A percentile compares a stretch with the other conserved stretches of the same genome.
Conservation (phyloP, 2,113 vertebrate genomes). For the Phalacrocorax carbo region DNA sequence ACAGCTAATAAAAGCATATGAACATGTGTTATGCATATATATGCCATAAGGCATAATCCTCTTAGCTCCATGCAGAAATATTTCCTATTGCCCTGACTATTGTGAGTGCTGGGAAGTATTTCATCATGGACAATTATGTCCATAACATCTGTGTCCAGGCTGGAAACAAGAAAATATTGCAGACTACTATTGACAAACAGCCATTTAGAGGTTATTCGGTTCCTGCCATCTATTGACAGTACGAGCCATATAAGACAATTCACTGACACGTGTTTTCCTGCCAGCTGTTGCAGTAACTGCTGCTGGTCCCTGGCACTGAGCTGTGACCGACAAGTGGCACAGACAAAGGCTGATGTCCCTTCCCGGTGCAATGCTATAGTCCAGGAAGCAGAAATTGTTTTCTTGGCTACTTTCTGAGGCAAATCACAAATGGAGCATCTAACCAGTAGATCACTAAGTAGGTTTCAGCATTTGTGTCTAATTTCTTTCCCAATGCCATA, state of each 20-base stretch:
- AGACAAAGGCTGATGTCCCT: not conserved
- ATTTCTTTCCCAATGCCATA: not conserved
- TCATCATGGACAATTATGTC: slow-evolving; percentile 7
- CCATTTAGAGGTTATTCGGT: not conserved
- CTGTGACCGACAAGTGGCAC: not conserved
- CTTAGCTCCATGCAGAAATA: slow-evolving; percentile 1
- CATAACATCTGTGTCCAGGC: slow-evolving; percentile 2
- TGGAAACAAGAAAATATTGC: not conserved
- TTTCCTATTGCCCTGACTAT: not conserved
- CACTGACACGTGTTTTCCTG: not conserved
- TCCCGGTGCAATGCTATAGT: not conserved
- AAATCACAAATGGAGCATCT: not conserved
- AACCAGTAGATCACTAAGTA: not conserved
- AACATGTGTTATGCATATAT: slow-evolving; percentile 30
- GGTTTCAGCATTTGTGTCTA: not conserved
- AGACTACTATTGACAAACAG: not conserved
- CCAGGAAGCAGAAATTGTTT: not conserved
- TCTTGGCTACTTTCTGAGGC: not conserved
- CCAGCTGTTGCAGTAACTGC: not conserved
- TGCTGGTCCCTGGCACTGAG: not conserved
- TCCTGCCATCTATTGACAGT: not conserved
- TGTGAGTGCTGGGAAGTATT: not conserved
- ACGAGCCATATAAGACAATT: not conserved
- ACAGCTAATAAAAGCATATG: slow-evolving; percentile 43
- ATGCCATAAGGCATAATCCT: slow-evolving; percentile 38